Conservation (phyloP, 1,140 invertebrate species). For the Microvelia longipes region DNA sequence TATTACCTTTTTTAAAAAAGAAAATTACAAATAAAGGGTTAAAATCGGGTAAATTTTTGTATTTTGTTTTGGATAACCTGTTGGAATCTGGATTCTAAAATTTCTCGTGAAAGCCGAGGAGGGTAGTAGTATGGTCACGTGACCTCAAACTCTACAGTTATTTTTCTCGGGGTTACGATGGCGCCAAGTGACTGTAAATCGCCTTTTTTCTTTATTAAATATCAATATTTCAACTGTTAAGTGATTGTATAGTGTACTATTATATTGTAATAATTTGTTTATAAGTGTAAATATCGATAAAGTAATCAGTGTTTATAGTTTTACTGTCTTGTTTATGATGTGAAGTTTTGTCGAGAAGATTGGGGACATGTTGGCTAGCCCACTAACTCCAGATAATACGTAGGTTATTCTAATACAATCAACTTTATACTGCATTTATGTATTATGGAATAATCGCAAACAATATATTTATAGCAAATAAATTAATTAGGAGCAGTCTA, state of each 20-base stretch:
- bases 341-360: no score
- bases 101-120: constrained; percentile 23
- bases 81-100: constrained; percentile 21
- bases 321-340: no score
- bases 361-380: constrained; percentile 41
- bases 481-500: no score
- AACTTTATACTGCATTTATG: no score
- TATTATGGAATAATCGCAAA: no score
- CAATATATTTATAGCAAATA: no score
- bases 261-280: constrained; percentile 7
- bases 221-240: constrained; percentile 24
- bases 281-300: constrained; percentile 6
- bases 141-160: constrained; percentile 35
- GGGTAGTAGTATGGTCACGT: constrained; percentile 33
- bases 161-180: constrained; percentile 39
- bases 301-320: constrained; percentile 2
- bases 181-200: constrained; percentile 39
- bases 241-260: constrained; percentile 9
- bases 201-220: constrained; percentile 33
- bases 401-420: no score
- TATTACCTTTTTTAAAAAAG: no score
- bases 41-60: neutral
- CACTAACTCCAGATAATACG: constrained; percentile 22
- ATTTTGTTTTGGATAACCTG: constrained; percentile 13
- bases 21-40: neutral